Conservation (phyloP, 2,797 vertebrate species). For the Malacoraja senta region DNA sequence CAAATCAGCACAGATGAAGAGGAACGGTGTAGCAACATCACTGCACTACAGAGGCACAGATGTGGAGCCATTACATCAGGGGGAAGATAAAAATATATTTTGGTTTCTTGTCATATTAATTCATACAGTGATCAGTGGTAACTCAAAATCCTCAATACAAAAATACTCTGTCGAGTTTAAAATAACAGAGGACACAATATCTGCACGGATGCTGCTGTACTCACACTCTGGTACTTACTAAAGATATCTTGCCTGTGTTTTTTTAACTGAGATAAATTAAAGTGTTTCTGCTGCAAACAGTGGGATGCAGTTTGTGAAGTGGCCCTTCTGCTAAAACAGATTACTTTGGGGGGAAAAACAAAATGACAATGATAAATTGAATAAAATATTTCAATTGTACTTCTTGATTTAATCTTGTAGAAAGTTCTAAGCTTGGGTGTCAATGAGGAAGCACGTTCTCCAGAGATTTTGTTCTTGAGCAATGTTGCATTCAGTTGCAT, state of each 20-base stretch:
- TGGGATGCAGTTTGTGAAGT: slow-evolving; percentile 10
- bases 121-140: background rate
- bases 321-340: background rate
- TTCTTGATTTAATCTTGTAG: background rate
- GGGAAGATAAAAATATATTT: slow-evolving; percentile 27
- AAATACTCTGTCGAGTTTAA: background rate
- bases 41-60: background rate
- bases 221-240: background rate
- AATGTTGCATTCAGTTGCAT: background rate
- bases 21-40: background rate
- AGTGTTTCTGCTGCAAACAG: slow-evolving; percentile 1
- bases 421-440: background rate
- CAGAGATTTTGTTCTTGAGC: background rate
- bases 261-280: background rate
- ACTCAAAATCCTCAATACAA: background rate
- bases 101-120: slow-evolving; percentile 25
- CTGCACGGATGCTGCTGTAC: background rate
- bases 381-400: background rate
- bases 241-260: background rate
- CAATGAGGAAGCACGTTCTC: background rate
- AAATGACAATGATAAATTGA: background rate
- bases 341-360: background rate
- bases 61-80: background rate
- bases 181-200: background rate
- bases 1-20: slow-evolving; percentile 59